Conservation (phyloP, 2,113 vertebrate species). For the Tragelaphus buxtoni region DNA sequence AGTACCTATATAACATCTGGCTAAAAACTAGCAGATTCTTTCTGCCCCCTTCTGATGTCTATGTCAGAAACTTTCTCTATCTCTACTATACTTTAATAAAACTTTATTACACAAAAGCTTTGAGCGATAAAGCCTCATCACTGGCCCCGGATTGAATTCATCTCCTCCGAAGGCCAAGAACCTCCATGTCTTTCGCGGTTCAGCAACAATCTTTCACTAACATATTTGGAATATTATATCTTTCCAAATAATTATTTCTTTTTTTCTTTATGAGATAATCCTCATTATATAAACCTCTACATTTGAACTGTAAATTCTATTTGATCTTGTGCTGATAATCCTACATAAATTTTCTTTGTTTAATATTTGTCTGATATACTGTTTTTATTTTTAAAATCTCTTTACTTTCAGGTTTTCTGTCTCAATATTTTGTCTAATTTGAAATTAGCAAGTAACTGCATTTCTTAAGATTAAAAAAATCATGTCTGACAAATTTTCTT, state of each 20-base stretch:
- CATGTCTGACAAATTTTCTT: background rate
- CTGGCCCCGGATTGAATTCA: background rate
- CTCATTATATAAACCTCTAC: background rate
- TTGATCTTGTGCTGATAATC: background rate
- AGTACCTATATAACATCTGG: background rate
- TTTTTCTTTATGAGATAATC: background rate
- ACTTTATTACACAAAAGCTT: background rate
- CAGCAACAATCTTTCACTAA: background rate
- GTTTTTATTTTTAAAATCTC: background rate
- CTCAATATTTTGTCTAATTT: background rate
- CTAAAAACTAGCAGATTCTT: background rate
- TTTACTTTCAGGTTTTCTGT: background rate
- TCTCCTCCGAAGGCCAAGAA: background rate
- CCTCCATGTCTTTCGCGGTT: background rate
- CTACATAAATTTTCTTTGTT: background rate
- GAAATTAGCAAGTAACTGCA: background rate
- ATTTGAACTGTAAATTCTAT: background rate
- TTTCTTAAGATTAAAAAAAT: background rate
- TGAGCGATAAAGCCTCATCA: background rate
- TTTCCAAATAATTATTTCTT: background rate
- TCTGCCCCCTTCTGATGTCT: background rate
- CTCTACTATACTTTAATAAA: background rate
- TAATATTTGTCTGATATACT: background rate
- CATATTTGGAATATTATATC: background rate
- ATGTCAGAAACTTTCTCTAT: background rate